Evolutionary conservation across 2,113 vertebrate genomes (phyloP), one percentile per base, ranked within the genome.

Genomic region (Leuciscus idus): DNA sequence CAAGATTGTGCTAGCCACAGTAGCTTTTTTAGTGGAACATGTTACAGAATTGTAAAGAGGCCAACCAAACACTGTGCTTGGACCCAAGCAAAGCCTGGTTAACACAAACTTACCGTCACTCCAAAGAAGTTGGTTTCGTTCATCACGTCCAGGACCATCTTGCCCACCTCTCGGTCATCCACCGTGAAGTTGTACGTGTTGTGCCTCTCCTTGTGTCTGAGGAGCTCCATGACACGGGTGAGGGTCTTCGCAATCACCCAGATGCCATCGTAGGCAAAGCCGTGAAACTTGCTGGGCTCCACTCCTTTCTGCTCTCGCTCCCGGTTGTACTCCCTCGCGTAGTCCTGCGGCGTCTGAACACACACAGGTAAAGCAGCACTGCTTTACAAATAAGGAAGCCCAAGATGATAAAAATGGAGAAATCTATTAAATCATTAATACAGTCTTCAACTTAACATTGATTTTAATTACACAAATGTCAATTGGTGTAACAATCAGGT

Each of bases 41-140:
- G 50, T 39, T n/a, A 19, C 12, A 83, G 55, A 12, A 4, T 57
- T 46, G 59, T 52, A 70, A 30, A 61, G 23, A 83, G 23, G 55
- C 23, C 4, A 3, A 36, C 3, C 19, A 78, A 52, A 59, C 9
- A 57, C 30, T 59, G 6, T 0, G 23, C 33, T 70, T 70, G 66
- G 17, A 19, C 21, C 55, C 19, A 52, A 70, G 39, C 50, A 61
- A 8, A 74, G 72, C 55, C 43, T 1, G 2, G 2, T 15, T 3
- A 86, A 68, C 50, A 78, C 80, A 39, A 9, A 93, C 97, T 96
- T 92, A 99, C 98, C 87, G 98, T 99, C 84, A 99, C 98, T 43
- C 98, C 98, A n/a, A 96, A 96, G 93, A 99, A 99, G 94, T 98
- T 99, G 86, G 98, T 99, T 92, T 99, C 98, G 1, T 99, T 99